Evolutionary conservation across 1,140 invertebrate species (phyloP).

Genomic region (Procambarus clarkii): DNA sequence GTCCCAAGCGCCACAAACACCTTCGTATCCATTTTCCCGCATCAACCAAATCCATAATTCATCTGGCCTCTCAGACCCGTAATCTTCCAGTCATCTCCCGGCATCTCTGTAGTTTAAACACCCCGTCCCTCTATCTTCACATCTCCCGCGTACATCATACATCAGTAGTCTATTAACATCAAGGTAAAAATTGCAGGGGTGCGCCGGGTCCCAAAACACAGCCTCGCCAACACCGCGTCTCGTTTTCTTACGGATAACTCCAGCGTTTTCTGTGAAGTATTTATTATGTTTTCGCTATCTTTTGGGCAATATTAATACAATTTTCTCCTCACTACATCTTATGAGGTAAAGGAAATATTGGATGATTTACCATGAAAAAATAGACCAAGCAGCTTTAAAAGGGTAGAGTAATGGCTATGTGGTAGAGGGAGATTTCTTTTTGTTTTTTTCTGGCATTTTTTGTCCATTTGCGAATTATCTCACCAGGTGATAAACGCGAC

Average conservation of each 20-base stretch:
- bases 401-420: slow-evolving; percentile 28
- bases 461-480: slow-evolving; percentile 44
- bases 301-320: slow-evolving; percentile 55
- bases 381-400: slow-evolving; percentile 40
- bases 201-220: slow-evolving; percentile 43
- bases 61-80: slow-evolving; percentile 48
- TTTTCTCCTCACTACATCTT: slow-evolving; percentile 57
- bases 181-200: slow-evolving; percentile 68
- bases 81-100: slow-evolving; percentile 68
- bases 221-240: slow-evolving; percentile 26
- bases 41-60: slow-evolving; percentile 65
- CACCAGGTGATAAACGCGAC: slow-evolving; percentile 50
- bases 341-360: slow-evolving; percentile 39
- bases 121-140: slow-evolving; percentile 67
- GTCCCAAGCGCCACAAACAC: slow-evolving; percentile 12
- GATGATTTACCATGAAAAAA: slow-evolving; percentile 51
- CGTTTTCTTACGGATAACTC: slow-evolving; percentile 22
- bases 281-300: slow-evolving; percentile 50
- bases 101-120: slow-evolving; percentile 71
- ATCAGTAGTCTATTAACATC: slow-evolving; percentile 71
- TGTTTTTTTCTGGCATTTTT: not conserved
- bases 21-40: slow-evolving; percentile 44
- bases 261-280: slow-evolving; percentile 42
- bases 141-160: slow-evolving; percentile 70
- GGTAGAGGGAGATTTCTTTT: slow-evolving; percentile 14